Conservation (phyloP, 2,888 invertebrate genomes). For the Siphonodentalium dalli region DNA sequence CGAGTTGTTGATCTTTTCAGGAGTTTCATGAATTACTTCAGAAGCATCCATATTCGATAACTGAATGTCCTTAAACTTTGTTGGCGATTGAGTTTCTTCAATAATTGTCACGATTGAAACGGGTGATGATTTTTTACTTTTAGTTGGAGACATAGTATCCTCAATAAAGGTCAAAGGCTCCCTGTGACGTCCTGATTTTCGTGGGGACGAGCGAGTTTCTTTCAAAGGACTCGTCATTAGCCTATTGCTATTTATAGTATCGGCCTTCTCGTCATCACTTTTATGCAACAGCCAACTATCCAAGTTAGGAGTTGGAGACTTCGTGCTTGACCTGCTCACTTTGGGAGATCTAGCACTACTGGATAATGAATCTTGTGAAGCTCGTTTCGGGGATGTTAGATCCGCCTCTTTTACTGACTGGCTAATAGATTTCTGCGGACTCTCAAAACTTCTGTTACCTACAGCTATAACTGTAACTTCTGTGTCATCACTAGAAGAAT, state of each 20-base stretch:
- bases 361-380: too few species aligned
- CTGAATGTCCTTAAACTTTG: constrained; percentile 24
- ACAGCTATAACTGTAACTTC: too few species aligned
- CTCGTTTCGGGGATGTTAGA: too few species aligned
- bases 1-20: too few species aligned
- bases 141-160: constrained; percentile 1
- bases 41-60: background rate
- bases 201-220: too few species aligned
- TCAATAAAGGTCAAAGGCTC: background rate
- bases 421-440: too few species aligned
- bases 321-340: too few species aligned
- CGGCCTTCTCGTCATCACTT: constrained; percentile 18
- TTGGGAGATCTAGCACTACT: too few species aligned
- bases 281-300: constrained; percentile 43
- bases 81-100: constrained; percentile 53
- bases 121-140: background rate
- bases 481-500: too few species aligned
- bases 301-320: constrained; percentile 25
- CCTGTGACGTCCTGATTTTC: background rate
- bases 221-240: too few species aligned
- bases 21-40: constrained; percentile 42
- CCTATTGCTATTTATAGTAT: background rate
- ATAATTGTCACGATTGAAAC: constrained; percentile 35
- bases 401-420: too few species aligned
- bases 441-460: too few species aligned